phyloP scores from a whole-genome alignment of 2,113 vertebrate species.

The Hipposideros armiger region DNA sequence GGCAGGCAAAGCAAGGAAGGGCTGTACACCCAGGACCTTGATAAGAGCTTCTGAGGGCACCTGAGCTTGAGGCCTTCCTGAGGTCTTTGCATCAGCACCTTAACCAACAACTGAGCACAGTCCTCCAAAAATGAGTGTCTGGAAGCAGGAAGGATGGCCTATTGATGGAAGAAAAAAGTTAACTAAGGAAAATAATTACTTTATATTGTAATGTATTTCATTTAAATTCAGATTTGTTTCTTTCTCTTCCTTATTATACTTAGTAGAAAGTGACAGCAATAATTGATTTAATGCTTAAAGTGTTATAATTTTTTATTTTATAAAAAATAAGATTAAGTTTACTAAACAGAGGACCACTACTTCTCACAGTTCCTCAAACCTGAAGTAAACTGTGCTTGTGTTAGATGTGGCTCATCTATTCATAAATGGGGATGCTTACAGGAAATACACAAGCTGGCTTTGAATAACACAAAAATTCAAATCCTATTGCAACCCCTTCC shows the following conservation, averaged over 20 bases:
- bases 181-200: background rate
- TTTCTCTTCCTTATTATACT: background rate
- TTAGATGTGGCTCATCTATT: background rate
- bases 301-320: background rate
- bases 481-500: background rate
- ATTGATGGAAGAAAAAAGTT: background rate
- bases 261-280: background rate
- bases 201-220: background rate
- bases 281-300: background rate
- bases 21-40: no score
- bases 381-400: background rate
- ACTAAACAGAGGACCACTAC: background rate
- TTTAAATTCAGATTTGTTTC: background rate
- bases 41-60: background rate
- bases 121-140: background rate
- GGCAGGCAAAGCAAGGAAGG: background rate
- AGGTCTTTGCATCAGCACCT: background rate
- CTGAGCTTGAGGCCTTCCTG: background rate
- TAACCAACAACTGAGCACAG: background rate
- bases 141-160: background rate
- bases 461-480: background rate
- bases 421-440: background rate
- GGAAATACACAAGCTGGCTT: background rate
- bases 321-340: background rate
- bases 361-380: background rate